Evolutionary conservation across 2,113 vertebrate genomes (phyloP).

Genomic region (Mastomys natalensis): DNA sequence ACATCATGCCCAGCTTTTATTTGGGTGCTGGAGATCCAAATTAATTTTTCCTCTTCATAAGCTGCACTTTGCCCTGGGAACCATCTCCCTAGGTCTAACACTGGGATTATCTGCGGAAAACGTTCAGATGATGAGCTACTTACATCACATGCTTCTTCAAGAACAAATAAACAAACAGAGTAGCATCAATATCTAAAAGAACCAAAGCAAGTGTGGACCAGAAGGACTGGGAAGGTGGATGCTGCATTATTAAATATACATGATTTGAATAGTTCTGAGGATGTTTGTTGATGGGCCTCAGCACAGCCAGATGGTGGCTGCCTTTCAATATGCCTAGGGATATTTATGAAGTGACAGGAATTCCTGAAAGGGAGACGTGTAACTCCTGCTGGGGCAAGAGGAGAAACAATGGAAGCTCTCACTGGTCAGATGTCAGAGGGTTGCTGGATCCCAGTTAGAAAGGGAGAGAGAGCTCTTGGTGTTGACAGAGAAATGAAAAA

Average conservation of each 20-base stretch:
- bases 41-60: not conserved
- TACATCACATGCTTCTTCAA: not conserved
- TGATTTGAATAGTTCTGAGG: conserved; percentile 50
- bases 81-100: not conserved
- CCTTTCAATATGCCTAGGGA: conserved; percentile 23
- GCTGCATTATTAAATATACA: conserved; percentile 12
- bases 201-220: not conserved
- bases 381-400: not conserved
- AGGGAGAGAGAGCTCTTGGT: conserved; percentile 30
- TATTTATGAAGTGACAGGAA: conserved; percentile 59
- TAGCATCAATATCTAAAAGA: not conserved
- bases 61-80: not conserved
- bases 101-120: not conserved
- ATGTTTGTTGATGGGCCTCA: conserved; percentile 42
- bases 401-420: not conserved
- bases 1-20: not conserved
- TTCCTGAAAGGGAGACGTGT: conserved; percentile 8
- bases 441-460: conserved; percentile 3
- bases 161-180: not conserved
- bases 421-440: not conserved
- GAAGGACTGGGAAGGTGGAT: conserved; percentile 35
- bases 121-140: not conserved
- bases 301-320: conserved; percentile 47
- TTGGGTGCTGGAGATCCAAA: not conserved
- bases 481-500: conserved; percentile 54